Conservation (phyloP, 2,888 invertebrate genomes). For the Eupithecia inturbata region DNA sequence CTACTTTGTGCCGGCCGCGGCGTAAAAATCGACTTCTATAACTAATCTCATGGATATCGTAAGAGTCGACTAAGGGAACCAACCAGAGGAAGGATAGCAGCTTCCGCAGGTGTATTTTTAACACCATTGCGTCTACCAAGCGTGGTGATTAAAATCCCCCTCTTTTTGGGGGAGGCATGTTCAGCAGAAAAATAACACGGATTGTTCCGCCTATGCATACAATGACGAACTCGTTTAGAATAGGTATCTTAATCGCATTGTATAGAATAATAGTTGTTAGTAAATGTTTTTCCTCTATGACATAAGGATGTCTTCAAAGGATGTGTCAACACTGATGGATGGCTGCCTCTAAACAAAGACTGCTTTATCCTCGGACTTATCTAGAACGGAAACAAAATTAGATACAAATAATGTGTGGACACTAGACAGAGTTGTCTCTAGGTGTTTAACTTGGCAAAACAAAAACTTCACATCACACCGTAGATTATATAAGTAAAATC, state of each 20-base stretch:
- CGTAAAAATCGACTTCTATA: no score
- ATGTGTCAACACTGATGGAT: constrained; percentile 10
- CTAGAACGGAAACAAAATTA: constrained; percentile 12
- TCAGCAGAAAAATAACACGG: neutral
- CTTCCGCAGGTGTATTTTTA: no score
- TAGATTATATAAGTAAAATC: no score
- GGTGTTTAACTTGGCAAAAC: no score
- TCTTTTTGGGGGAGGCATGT: no score
- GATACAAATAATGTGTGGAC: neutral
- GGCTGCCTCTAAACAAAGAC: constrained; percentile 10
- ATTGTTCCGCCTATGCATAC: neutral
- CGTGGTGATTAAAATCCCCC: no score
- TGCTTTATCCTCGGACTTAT: constrained; percentile 4
- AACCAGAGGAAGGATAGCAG: no score
- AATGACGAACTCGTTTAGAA: neutral
- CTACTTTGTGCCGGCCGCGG: no score
- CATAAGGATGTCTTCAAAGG: constrained; percentile 9
- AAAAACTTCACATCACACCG: neutral
- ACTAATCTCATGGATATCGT: no score
- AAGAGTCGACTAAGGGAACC: no score
- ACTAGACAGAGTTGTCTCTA: constrained; percentile 3
- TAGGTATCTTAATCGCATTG: neutral
- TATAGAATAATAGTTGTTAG: constrained; percentile 2
- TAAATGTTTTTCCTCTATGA: constrained; percentile 3
- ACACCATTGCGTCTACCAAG: no score